Conservation (phyloP, 1,140 invertebrate genomes). For the Gryon sp. region DNA sequence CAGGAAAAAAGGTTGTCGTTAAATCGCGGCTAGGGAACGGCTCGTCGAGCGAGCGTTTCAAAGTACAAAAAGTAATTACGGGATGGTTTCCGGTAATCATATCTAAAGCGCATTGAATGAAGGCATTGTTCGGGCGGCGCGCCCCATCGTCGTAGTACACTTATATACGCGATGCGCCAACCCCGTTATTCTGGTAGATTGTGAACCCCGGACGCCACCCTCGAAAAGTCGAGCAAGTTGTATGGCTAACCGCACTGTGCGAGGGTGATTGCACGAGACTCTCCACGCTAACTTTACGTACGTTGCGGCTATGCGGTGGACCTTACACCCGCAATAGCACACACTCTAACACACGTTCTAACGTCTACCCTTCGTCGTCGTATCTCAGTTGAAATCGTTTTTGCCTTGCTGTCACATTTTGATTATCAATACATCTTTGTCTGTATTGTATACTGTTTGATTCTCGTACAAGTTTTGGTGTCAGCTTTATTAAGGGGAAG, state of each 20-base stretch:
- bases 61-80: conserved; percentile 79
- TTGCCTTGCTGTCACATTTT: conserved; percentile 37
- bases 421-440: conserved; percentile 37
- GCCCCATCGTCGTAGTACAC: conserved; percentile 76
- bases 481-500: background rate
- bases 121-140: conserved; percentile 74
- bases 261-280: conserved; percentile 59
- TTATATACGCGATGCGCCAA: conserved; percentile 70
- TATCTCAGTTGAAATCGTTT: conserved; percentile 38
- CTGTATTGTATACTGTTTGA: conserved; percentile 32
- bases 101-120: conserved; percentile 78
- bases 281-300: conserved; percentile 51
- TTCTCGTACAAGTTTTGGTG: background rate
- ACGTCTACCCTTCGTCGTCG: conserved; percentile 55
- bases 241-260: conserved; percentile 57
- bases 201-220: conserved; percentile 57
- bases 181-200: conserved; percentile 54
- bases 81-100: conserved; percentile 80
- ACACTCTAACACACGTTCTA: conserved; percentile 25
- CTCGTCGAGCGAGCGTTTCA: conserved; percentile 62
- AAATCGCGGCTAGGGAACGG: conserved; percentile 53
- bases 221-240: conserved; percentile 61
- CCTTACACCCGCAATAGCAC: conserved; percentile 66
- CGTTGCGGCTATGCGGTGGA: conserved; percentile 58
- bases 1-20: conserved; percentile 61